Evolutionary conservation across 2,888 invertebrate species (phyloP).

Genomic region (Allophyes oxyacanthae): DNA sequence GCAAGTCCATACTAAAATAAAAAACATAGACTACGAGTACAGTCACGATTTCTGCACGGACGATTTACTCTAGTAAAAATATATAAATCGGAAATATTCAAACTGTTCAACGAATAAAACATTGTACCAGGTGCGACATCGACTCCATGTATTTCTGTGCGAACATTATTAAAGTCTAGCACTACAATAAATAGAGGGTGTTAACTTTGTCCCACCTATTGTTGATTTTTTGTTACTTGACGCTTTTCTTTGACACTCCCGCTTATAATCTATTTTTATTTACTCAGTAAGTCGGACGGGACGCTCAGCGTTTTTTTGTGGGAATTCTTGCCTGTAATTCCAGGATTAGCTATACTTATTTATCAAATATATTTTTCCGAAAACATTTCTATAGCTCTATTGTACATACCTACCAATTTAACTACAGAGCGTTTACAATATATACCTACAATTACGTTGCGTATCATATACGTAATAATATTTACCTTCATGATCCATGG

Average conservation of each 20-base stretch:
- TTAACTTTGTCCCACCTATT: slow-evolving; percentile 43
- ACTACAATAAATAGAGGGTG: slow-evolving; percentile 39
- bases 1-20: background rate
- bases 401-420: too few relatives aligned
- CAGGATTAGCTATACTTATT: slow-evolving; percentile 23
- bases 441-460: too few relatives aligned
- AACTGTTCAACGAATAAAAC: slow-evolving; percentile 12
- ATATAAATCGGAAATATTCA: slow-evolving; percentile 5
- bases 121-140: slow-evolving; percentile 38
- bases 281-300: slow-evolving; percentile 31
- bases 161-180: slow-evolving; percentile 39
- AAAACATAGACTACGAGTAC: background rate
- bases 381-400: background rate
- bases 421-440: too few relatives aligned
- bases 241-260: slow-evolving; percentile 47
- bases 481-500: too few relatives aligned
- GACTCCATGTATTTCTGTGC: slow-evolving; percentile 25
- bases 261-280: slow-evolving; percentile 53
- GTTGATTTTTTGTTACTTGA: slow-evolving; percentile 48
- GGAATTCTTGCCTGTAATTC: slow-evolving; percentile 9
- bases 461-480: too few relatives aligned
- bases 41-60: slow-evolving; percentile 25
- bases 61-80: slow-evolving; percentile 23
- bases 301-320: slow-evolving; percentile 11
- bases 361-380: slow-evolving; percentile 7